Evolutionary conservation across 2,113 vertebrate genomes (phyloP), one percentile per base, ranked within the genome.

Genomic region (Ceuthmochares aereus): DNA sequence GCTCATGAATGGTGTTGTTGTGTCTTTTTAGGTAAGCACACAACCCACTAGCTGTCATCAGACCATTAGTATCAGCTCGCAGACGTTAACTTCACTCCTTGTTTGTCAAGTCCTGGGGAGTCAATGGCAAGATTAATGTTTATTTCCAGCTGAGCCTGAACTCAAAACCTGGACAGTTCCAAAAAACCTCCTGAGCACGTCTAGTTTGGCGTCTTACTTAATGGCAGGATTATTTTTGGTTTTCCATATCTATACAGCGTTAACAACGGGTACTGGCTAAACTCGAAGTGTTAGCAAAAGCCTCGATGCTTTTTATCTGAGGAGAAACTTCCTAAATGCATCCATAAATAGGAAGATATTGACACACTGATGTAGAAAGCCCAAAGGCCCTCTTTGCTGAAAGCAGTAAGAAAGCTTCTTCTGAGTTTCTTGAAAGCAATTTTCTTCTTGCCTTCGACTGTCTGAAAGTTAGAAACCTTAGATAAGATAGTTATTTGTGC

Each of bases 11-110:
- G 87, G 70, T 79, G 42, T 14, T 68, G 59, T 83, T 58, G 56
- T 15, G 42, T 72, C 43, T 93, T 90, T 79, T 52, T 30, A 89
- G 36, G 54, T 56, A 82, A 75, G 29, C 1, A 1, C 58, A 75
- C 32, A 89, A 89, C 74, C 55, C 79, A 63, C 47, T 75, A 92
- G 86, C 95, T 96, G 93, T 96, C 95, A 93, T 81, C 96, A 96
- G 80, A 89, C 95, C 56, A 56, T 97, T 96, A 97, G 95, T 95
- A 75, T 96, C 95, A 94, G 60, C 76, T 95, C 94, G 94, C 95
- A 96, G 76, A 84, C 9, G 1, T 54, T 16, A 4, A 75, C 40
- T 90, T 95, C 69, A 54, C 85, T 95, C 90, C 88, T 72, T 93
- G 60, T 80, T 95, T 87, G 82, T 93, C 93, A 95, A 95, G 69